These are phyloP conservation scores for Sceloporus undulatus DNA, from an alignment of 2,113 vertebrate species.

Conservation along the genomic window DNA sequence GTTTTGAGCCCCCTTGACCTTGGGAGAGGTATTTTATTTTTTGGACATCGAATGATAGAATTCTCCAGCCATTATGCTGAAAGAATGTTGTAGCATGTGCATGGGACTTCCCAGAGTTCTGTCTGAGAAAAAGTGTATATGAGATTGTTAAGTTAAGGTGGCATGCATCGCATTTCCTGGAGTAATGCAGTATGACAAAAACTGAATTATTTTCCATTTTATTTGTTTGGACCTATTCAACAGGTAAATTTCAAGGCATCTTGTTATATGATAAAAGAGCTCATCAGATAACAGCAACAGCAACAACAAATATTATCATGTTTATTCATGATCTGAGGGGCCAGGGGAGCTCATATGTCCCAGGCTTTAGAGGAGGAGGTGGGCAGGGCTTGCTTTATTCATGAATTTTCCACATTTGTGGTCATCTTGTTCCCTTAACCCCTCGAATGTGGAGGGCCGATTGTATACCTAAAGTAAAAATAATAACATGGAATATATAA, in stretches of 20 bases:
- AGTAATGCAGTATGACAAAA: not conserved
- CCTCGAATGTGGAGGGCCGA: too few species aligned
- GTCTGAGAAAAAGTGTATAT: not conserved
- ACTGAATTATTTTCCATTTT: not conserved
- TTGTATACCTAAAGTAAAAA: not conserved
- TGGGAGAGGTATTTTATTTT: too few species aligned
- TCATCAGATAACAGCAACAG: not conserved
- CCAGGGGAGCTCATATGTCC: too few species aligned
- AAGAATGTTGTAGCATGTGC: too few species aligned
- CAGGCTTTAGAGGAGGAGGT: too few species aligned
- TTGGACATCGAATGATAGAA: too few species aligned
- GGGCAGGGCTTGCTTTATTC: too few species aligned
- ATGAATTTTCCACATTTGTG: too few species aligned
- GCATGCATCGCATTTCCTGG: not conserved
- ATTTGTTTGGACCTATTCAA: not conserved
- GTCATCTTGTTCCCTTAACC: too few species aligned
- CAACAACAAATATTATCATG: too few species aligned
- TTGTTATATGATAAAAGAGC: not conserved
- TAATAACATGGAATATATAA: slow-evolving; percentile 1
- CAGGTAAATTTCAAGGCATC: not conserved
- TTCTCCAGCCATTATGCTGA: too few species aligned
- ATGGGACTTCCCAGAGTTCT: not conserved
- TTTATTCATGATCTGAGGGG: too few species aligned
- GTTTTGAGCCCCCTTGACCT: not conserved
- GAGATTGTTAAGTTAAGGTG: not conserved